A percentile compares a stretch with the other conserved stretches of the same genome.
These are phyloP conservation scores for Mus caroli DNA, from an alignment of 2,797 vertebrate species.

Conservation along the genomic window DNA sequence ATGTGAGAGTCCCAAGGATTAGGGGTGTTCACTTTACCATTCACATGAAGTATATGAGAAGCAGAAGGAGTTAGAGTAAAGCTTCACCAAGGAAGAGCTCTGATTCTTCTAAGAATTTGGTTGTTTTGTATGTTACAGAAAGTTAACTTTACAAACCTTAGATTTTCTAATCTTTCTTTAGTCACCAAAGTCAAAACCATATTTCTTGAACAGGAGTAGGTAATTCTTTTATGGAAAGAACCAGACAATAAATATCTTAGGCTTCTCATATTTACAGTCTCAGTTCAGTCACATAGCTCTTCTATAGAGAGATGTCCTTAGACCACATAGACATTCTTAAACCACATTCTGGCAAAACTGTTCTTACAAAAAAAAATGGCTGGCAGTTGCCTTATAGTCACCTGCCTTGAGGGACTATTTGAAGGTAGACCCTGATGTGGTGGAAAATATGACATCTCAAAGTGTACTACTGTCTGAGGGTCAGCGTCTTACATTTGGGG, in stretches of 20 bases:
- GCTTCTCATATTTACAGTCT: not conserved
- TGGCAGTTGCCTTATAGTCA: no score
- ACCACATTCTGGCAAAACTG: not conserved
- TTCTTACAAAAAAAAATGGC: not conserved
- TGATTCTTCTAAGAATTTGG: not conserved
- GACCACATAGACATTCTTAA: not conserved
- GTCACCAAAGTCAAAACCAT: not conserved
- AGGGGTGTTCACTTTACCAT: not conserved
- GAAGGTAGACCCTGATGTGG: no score
- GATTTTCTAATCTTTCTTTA: not conserved
- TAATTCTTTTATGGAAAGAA: not conserved
- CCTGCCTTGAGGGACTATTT: no score
- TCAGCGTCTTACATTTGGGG: no score
- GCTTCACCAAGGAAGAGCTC: accelerated
- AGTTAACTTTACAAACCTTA: not conserved
- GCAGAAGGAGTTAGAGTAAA: not conserved
- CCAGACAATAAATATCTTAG: not conserved
- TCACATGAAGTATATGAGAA: not conserved
- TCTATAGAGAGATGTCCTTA: not conserved
- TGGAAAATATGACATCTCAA: no score
- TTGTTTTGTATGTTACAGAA: not conserved
- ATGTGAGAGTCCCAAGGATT: not conserved
- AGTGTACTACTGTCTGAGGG: no score
- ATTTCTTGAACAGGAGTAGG: not conserved
- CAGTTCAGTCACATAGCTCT: not conserved